These are phyloP conservation scores for Xestoiulus laeticollis DNA, from an alignment of 2,888 invertebrate genomes.

Conservation along the genomic window DNA sequence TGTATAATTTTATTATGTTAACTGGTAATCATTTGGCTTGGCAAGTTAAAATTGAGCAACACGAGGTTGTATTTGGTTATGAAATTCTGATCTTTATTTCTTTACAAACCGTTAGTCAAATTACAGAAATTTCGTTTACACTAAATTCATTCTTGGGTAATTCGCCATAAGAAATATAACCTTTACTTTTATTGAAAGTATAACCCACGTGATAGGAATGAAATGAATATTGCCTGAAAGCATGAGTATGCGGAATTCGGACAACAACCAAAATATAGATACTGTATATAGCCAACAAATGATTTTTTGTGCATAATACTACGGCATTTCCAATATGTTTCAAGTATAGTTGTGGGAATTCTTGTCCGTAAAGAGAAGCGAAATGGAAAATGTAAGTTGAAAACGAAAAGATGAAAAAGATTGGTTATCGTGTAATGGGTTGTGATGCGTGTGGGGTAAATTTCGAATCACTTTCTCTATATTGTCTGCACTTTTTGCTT, in stretches of 20 bases:
- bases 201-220: not conserved
- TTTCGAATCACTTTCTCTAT: not conserved
- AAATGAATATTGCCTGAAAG: not conserved
- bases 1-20: too few species aligned
- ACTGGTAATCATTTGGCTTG: too few species aligned
- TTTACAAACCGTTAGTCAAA: too few species aligned
- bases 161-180: too few species aligned
- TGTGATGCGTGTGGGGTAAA: not conserved
- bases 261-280: too few species aligned
- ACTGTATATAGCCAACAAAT: not conserved
- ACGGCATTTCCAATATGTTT: not conserved
- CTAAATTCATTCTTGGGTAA: too few species aligned
- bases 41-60: too few species aligned
- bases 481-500: not conserved
- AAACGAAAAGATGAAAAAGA: conserved; percentile 1
- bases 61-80: too few species aligned
- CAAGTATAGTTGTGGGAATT: not conserved
- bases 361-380: not conserved
- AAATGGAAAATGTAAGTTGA: conserved; percentile 6
- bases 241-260: not conserved
- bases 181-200: too few species aligned
- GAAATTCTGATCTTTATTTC: too few species aligned
- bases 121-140: too few species aligned
- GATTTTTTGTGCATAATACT: not conserved
- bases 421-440: not conserved